Conservation (phyloP, 2,888 invertebrate species). For the Conomelus anceps region DNA sequence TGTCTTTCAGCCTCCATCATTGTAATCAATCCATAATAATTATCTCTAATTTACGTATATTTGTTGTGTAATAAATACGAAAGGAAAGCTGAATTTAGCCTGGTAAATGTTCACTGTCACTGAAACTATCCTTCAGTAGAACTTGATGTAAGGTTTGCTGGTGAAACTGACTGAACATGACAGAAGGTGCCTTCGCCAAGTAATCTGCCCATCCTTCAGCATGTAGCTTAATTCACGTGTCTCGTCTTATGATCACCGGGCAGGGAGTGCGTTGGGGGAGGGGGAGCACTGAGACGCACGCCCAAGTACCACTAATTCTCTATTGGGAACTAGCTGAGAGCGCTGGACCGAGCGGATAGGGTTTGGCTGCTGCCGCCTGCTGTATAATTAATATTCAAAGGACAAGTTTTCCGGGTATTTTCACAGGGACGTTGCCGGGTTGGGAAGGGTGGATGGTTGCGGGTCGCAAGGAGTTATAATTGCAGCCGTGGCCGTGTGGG, state of each 20-base stretch:
- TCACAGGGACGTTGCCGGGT: neutral
- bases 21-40: too few species aligned
- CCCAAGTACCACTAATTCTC: neutral
- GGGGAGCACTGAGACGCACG: too few species aligned
- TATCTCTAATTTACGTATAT: too few species aligned
- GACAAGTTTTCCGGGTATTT: constrained; percentile 10
- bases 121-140: too few species aligned
- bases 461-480: constrained; percentile 6
- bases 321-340: neutral
- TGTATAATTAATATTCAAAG: constrained; percentile 9
- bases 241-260: neutral
- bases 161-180: neutral
- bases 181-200: neutral
- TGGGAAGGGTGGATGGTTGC: neutral
- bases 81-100: too few species aligned
- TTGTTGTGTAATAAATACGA: too few species aligned
- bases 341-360: neutral
- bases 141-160: too few species aligned
- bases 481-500: neutral
- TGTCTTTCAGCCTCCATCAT: too few species aligned
- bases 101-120: too few species aligned
- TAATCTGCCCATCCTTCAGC: neutral
- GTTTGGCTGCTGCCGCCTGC: neutral
- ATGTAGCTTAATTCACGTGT: neutral
- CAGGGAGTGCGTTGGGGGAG: neutral